Conservation (phyloP, 2,113 vertebrate species). For the Typhlomys cinereus region DNA sequence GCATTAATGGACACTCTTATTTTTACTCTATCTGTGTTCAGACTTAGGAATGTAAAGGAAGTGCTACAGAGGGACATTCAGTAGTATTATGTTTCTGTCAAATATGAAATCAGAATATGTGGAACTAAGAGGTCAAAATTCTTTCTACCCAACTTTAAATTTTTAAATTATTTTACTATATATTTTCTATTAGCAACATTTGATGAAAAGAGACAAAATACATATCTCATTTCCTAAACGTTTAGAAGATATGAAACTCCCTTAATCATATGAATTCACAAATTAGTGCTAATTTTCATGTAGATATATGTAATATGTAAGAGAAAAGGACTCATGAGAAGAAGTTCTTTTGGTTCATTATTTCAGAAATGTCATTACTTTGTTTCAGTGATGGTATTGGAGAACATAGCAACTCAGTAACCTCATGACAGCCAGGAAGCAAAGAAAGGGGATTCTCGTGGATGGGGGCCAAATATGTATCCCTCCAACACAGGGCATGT, state of each 20-base stretch:
- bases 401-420: too few species aligned
- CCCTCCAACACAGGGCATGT: too few species aligned
- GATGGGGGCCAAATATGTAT: too few species aligned
- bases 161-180: slow-evolving; percentile 14
- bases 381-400: too few species aligned
- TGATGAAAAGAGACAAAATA: neutral
- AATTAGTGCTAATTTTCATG: neutral
- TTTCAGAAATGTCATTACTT: too few species aligned
- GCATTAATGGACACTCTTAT: neutral
- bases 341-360: too few species aligned
- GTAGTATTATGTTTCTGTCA: neutral
- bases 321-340: neutral
- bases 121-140: neutral
- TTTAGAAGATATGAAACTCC: neutral
- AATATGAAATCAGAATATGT: neutral
- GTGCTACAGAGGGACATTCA: neutral
- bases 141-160: neutral
- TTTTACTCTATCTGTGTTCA: neutral
- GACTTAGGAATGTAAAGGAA: neutral
- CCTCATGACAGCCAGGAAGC: too few species aligned
- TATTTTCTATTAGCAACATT: neutral
- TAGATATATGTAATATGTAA: neutral
- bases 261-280: neutral
- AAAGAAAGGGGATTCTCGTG: too few species aligned
- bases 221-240: neutral